These are phyloP conservation scores for Clostera curtula DNA, from an alignment of 2,888 invertebrate genomes.

Conservation along the genomic window DNA sequence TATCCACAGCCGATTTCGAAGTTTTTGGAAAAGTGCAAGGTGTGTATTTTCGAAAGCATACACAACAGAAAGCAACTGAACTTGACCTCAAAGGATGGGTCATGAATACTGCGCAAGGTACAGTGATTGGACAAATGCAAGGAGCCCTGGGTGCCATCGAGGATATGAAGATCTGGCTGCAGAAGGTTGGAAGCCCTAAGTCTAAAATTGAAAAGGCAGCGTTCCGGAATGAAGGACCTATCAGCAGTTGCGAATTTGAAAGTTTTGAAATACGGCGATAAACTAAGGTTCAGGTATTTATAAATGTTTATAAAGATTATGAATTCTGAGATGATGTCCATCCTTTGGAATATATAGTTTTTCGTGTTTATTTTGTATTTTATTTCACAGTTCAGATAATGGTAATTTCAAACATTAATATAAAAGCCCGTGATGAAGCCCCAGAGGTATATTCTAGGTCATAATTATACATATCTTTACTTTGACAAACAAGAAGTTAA, in stretches of 20 bases:
- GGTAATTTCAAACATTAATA: too few relatives aligned
- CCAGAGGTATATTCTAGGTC: too few relatives aligned
- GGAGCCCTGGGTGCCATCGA: constrained; percentile 72
- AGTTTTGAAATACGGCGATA: constrained; percentile 67
- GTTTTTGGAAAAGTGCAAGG: constrained; percentile 78
- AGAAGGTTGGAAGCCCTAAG: constrained; percentile 79
- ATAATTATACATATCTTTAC: too few relatives aligned
- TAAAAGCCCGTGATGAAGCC: too few relatives aligned
- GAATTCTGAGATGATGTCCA: too few relatives aligned
- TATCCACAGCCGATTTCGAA: constrained; percentile 68
- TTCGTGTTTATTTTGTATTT: too few relatives aligned
- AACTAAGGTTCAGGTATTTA: too few relatives aligned
- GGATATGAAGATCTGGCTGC: constrained; percentile 77
- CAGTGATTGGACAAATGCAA: constrained; percentile 80
- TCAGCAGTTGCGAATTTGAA: constrained; percentile 55
- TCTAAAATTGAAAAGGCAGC: constrained; percentile 79
- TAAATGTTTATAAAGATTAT: too few relatives aligned
- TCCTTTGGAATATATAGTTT: too few relatives aligned
- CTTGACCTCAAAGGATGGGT: constrained; percentile 83
- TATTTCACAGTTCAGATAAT: too few relatives aligned
- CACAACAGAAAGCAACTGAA: constrained; percentile 76
- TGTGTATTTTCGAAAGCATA: constrained; percentile 75
- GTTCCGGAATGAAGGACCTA: constrained; percentile 77
- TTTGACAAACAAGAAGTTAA: too few relatives aligned
- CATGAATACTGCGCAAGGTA: constrained; percentile 81